phyloP scores from a whole-genome alignment of 1,140 invertebrate genomes.

The Aphidius ervi region DNA sequence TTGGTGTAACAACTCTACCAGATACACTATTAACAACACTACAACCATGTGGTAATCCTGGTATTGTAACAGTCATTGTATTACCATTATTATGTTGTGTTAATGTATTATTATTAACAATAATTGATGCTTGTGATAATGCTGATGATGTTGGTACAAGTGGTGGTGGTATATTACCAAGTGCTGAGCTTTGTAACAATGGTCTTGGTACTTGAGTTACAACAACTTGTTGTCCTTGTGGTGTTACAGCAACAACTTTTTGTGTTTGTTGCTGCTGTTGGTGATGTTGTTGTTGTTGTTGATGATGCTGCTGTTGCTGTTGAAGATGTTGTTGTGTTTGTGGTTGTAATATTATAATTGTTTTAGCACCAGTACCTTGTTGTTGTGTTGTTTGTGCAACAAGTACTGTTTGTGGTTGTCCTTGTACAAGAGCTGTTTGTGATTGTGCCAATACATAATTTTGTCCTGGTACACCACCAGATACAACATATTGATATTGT shows the following conservation, averaged over 20 bases:
- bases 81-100: slow-evolving; percentile 37
- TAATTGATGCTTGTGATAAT: slow-evolving; percentile 50
- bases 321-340: slow-evolving; percentile 38
- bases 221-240: slow-evolving; percentile 63
- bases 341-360: slow-evolving; percentile 69
- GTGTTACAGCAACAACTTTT: slow-evolving; percentile 63
- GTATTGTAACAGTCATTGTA: slow-evolving; percentile 36
- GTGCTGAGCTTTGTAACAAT: slow-evolving; percentile 51
- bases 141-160: slow-evolving; percentile 44
- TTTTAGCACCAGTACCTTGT: slow-evolving; percentile 62
- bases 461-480: slow-evolving; percentile 52
- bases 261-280: slow-evolving; percentile 42
- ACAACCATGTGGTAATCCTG: slow-evolving; percentile 39
- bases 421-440: slow-evolving; percentile 59
- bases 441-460: slow-evolving; percentile 64
- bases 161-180: slow-evolving; percentile 39
- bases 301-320: too few relatives aligned
- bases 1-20: slow-evolving; percentile 45
- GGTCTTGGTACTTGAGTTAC: slow-evolving; percentile 57
- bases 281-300: too few relatives aligned
- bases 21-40: slow-evolving; percentile 45
- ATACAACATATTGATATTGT: slow-evolving; percentile 56
- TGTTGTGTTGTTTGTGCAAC: slow-evolving; percentile 62
- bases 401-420: slow-evolving; percentile 61
- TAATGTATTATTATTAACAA: slow-evolving; percentile 38